Percentiles rank a stretch among this genome's conserved stretches.
These are phyloP conservation scores for Engraulis encrasicolus DNA, from an alignment of 2,113 vertebrate genomes.

Conservation along the genomic window DNA sequence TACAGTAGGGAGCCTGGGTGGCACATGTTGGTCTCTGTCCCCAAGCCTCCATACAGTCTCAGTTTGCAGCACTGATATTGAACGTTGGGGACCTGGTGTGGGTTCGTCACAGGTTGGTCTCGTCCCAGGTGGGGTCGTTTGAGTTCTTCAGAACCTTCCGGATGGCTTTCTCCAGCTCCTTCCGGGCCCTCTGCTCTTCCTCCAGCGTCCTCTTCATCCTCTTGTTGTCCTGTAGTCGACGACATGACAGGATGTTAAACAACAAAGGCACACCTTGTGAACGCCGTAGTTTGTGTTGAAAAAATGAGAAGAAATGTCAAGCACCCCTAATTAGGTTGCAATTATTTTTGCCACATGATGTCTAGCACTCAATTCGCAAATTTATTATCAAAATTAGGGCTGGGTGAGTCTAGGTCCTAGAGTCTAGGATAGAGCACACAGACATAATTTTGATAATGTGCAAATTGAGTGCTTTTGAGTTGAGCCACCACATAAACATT, in stretches of 20 bases:
- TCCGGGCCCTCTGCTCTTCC: conserved; percentile 94
- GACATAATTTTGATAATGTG: too few species aligned
- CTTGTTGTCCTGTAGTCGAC: conserved; percentile 93
- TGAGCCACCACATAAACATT: too few species aligned
- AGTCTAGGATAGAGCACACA: too few species aligned
- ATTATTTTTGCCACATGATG: too few species aligned
- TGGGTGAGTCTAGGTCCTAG: too few species aligned
- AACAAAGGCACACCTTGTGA: conserved; percentile 32
- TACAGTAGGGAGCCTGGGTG: too few species aligned
- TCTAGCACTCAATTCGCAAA: too few species aligned
- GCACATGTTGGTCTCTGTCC: too few species aligned
- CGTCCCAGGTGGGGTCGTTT: conserved; percentile 95
- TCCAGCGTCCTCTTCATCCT: conserved; percentile 95
- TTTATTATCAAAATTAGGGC: too few species aligned
- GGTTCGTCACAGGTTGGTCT: conserved; percentile 88
- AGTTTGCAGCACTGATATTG: neutral
- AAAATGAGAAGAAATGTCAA: too few species aligned
- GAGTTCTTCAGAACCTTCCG: conserved; percentile 91
- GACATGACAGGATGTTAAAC: conserved; percentile 24
- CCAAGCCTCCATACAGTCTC: neutral
- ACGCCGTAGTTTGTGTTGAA: neutral
- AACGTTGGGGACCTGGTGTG: neutral
- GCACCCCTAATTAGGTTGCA: too few species aligned
- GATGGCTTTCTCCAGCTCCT: conserved; percentile 92
- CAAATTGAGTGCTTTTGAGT: too few species aligned